phyloP scores from a whole-genome alignment of 2,797 vertebrate genomes.

The Xenentodon cancila region DNA sequence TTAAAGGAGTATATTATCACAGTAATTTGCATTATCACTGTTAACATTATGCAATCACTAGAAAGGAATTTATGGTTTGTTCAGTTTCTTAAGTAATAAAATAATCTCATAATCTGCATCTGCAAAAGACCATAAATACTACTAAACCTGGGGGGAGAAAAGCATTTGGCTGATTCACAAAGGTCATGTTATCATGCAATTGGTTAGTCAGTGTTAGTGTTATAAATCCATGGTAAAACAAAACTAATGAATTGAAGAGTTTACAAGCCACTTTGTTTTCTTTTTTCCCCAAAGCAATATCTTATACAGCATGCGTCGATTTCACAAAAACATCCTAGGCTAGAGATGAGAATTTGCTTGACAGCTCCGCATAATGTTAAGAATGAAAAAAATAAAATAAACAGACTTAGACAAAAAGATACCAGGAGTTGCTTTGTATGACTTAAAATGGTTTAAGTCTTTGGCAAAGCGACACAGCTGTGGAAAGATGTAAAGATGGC shows the following conservation, averaged over 20 bases:
- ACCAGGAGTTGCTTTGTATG: conserved; percentile 10
- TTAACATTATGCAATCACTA: conserved; percentile 49
- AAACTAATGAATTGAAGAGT: conserved; percentile 18
- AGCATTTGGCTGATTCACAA: conserved; percentile 30
- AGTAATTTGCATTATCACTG: conserved; percentile 51
- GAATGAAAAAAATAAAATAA: not conserved
- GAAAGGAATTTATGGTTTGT: conserved; percentile 18
- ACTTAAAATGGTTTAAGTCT: conserved; percentile 4
- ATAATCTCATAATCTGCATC: conserved; percentile 24
- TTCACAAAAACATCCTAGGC: conserved; percentile 34
- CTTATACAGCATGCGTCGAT: conserved; percentile 63
- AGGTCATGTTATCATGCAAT: conserved; percentile 57
- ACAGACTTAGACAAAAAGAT: conserved; percentile 2
- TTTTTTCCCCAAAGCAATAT: not conserved
- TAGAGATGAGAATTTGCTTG: conserved; percentile 31
- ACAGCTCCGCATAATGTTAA: conserved; percentile 7
- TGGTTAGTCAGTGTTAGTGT: conserved; percentile 61
- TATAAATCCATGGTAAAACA: conserved; percentile 48
- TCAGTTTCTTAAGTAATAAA: conserved; percentile 38
- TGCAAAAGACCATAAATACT: conserved; percentile 34
- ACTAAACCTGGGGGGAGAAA: conserved; percentile 40
- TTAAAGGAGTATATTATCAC: conserved; percentile 55
- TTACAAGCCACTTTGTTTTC: conserved; percentile 26
- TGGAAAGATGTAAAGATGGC: conserved; percentile 36
- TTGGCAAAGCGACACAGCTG: conserved; percentile 34